phyloP scores from a whole-genome alignment of 2,113 vertebrate species.

The Arizona elegans region DNA sequence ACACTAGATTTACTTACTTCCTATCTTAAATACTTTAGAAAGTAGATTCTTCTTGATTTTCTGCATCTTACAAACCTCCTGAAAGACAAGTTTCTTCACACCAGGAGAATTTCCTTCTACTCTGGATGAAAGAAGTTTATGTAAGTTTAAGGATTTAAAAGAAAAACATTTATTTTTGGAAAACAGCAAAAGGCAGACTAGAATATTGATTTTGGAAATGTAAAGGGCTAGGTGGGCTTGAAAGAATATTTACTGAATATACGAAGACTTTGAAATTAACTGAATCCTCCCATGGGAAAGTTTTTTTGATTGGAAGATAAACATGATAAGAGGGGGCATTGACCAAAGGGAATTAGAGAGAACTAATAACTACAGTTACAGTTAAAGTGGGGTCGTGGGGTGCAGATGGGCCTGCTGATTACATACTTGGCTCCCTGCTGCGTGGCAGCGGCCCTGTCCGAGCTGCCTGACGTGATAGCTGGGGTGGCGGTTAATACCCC shows the following conservation, averaged over 20 bases:
- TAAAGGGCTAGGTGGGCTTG: not conserved
- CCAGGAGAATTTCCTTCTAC: too few relatives aligned
- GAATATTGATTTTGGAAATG: not conserved
- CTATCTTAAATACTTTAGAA: not conserved
- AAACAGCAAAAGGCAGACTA: not conserved
- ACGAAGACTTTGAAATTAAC: not conserved
- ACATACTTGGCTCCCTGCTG: too few relatives aligned
- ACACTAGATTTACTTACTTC: not conserved
- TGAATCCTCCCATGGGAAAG: not conserved
- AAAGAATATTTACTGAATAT: not conserved
- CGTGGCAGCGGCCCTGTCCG: too few relatives aligned
- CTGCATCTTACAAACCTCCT: not conserved
- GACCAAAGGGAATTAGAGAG: not conserved
- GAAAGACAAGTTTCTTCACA: too few relatives aligned
- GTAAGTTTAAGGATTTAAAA: too few relatives aligned
- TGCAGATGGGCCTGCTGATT: too few relatives aligned
- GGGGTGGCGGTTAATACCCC: too few relatives aligned
- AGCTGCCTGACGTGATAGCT: too few relatives aligned
- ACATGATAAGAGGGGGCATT: not conserved
- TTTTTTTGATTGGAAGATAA: not conserved
- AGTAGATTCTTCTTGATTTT: not conserved
- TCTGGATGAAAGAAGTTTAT: too few relatives aligned
- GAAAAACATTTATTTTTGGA: too few relatives aligned
- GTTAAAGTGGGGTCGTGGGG: too few relatives aligned
- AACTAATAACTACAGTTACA: not conserved